phyloP scores from a whole-genome alignment of 2,888 invertebrate genomes.

The Mamestra brassicae region DNA sequence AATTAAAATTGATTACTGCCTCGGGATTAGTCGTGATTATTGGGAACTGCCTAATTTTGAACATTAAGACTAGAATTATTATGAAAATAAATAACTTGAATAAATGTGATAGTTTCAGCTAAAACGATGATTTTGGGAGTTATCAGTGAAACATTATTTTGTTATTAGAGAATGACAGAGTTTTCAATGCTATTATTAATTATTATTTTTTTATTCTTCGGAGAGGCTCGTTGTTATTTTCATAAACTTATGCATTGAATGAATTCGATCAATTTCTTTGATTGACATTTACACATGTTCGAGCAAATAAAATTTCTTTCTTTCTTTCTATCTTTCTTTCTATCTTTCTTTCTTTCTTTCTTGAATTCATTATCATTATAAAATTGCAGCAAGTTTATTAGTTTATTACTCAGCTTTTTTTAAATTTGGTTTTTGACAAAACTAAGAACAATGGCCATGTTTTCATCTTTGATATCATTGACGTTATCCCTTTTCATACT shows the following conservation, averaged over 20 bases:
- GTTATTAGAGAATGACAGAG: neutral
- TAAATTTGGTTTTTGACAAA: neutral
- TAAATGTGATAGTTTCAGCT: neutral
- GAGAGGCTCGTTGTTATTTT: neutral
- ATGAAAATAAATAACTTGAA: neutral
- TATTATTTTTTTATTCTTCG: neutral
- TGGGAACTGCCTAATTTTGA: slow-evolving; percentile 19
- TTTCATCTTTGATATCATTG: neutral
- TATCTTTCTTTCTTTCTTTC: no score
- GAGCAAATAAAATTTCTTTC: no score
- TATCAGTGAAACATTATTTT: neutral
- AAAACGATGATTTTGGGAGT: neutral
- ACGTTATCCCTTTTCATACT: neutral
- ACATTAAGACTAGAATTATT: neutral
- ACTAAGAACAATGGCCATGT: neutral
- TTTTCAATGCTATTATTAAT: neutral
- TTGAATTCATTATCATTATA: no score
- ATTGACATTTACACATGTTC: no score
- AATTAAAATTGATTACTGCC: slow-evolving; percentile 52
- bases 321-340: no score
- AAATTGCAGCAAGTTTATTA: no score
- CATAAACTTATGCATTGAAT: no score
- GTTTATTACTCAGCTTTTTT: neutral
- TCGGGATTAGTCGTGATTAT: slow-evolving; percentile 39
- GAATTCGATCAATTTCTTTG: no score